Base-by-base conservation (phyloP, 2,888 invertebrate genomes). In the Andrena bucephala region DNA sequence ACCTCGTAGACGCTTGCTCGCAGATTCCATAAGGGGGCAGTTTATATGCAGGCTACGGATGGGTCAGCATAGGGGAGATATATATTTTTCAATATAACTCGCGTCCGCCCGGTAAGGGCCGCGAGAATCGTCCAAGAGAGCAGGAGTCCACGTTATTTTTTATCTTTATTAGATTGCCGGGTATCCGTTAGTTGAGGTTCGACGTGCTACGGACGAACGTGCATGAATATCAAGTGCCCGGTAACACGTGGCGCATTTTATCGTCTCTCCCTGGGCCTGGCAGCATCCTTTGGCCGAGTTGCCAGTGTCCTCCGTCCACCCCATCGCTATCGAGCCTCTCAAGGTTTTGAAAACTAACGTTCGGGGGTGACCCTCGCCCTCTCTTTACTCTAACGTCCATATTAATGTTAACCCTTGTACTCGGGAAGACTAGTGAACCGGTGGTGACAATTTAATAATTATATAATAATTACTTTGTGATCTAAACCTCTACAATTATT, bases 81-180 rank as follows among this genome's bases (percentile, higher is more conserved):
- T 92, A 92, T 93, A 92, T 92, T 92, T 93, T 93, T 93, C 92
- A 93, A 93, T 92, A 92, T 91, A 91, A 90, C 91, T 88, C 89
- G 87, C 83, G 77, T 77, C 69, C 62, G 33, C 63, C 52, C 72
- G 72, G 80, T 63, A 82, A 77, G 87, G 81, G 79, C 80, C 63
- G 83, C 83, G 86, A 82, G 87, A 84, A 87, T 85, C 83, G 85
- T 80, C 82, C 87, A 72, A 72, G 78, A 79, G 87, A 84, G 88
- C 82, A 83, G 81, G 85, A 79, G 89, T 88, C 87, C 88, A 89
- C 90, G 92, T 93, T 94, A 93, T 93, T 93, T 93, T 94, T 94
- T 94, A 93, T 93, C 92, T 92, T 93, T 93, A 94, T 93, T 93
- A 93, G 92, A 93, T 93, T 92, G 90, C 90, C 85, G 85, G 90